Percentiles rank a stretch among this genome's conserved stretches.
These are phyloP conservation scores for Erethizon dorsatum DNA, from an alignment of 2,797 vertebrate genomes.

Conservation along the genomic window DNA sequence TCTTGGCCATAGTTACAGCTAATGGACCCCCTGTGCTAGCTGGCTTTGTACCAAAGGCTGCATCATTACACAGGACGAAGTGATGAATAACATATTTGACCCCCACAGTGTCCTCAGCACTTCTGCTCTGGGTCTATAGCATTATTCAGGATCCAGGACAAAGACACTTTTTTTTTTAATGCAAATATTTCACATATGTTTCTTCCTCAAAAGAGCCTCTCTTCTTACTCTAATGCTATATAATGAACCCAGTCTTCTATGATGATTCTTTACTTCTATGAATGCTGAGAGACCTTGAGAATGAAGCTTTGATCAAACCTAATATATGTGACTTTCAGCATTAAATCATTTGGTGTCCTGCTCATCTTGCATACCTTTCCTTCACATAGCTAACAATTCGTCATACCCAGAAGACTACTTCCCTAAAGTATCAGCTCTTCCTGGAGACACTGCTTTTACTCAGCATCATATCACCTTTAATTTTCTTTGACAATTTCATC, in stretches of 20 bases:
- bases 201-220: background rate
- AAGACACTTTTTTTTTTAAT: background rate
- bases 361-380: background rate
- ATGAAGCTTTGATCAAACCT: background rate
- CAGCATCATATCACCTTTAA: background rate
- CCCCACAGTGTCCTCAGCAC: background rate
- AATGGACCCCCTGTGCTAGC: background rate
- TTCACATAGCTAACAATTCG: background rate
- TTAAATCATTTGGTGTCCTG: background rate
- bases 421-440: background rate
- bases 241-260: background rate
- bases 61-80: background rate
- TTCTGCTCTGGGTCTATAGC: background rate
- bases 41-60: conserved; percentile 33
- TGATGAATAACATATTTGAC: background rate
- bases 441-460: background rate
- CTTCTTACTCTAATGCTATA: background rate
- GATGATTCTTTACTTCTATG: background rate
- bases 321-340: background rate
- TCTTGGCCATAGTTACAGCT: background rate
- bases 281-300: background rate
- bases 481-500: background rate
- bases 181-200: background rate
- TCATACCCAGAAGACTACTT: background rate
- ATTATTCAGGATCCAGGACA: background rate